A percentile compares a stretch with the other conserved stretches of the same genome.
These are phyloP conservation scores for Ichneumon xanthorius DNA, from an alignment of 2,888 invertebrate genomes.

Conservation along the genomic window DNA sequence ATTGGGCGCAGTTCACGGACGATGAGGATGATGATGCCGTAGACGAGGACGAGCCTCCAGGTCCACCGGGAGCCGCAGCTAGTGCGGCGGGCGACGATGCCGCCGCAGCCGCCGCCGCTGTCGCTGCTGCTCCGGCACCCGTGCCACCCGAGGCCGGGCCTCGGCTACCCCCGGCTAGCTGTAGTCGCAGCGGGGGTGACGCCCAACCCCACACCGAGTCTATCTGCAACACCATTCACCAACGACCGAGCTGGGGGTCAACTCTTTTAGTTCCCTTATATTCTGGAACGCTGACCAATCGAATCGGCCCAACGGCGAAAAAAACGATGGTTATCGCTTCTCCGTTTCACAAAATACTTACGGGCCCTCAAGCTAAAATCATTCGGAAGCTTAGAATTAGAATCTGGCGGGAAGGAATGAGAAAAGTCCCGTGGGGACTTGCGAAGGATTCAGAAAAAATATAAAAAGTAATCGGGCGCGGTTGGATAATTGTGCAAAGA, in stretches of 20 bases:
- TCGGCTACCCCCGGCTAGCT: conserved; percentile 88
- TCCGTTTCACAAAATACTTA: neutral
- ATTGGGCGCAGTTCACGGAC: conserved; percentile 84
- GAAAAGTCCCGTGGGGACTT: neutral
- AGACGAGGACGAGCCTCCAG: conserved; percentile 58
- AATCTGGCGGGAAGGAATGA: neutral
- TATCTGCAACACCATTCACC: conserved; percentile 89
- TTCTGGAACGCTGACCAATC: conserved; percentile 6
- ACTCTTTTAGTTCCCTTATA: neutral
- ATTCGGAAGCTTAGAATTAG: neutral
- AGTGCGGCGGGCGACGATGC: conserved; percentile 74
- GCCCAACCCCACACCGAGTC: conserved; percentile 98
- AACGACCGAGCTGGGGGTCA: conserved; percentile 72
- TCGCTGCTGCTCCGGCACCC: conserved; percentile 78
- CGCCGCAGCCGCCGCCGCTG: conserved; percentile 63
- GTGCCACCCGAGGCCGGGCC: conserved; percentile 80
- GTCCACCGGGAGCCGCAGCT: conserved; percentile 79
- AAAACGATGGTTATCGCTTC: neutral
- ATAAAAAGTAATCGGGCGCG: neutral
- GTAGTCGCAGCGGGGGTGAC: conserved; percentile 94
- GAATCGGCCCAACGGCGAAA: neutral
- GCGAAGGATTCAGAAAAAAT: neutral
- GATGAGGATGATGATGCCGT: conserved; percentile 73
- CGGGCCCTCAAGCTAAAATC: conserved; percentile 1
- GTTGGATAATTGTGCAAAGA: too few relatives aligned